These are phyloP conservation scores for Emydocephalus ijimae DNA, from an alignment of 2,113 vertebrate genomes.

Conservation along the genomic window DNA sequence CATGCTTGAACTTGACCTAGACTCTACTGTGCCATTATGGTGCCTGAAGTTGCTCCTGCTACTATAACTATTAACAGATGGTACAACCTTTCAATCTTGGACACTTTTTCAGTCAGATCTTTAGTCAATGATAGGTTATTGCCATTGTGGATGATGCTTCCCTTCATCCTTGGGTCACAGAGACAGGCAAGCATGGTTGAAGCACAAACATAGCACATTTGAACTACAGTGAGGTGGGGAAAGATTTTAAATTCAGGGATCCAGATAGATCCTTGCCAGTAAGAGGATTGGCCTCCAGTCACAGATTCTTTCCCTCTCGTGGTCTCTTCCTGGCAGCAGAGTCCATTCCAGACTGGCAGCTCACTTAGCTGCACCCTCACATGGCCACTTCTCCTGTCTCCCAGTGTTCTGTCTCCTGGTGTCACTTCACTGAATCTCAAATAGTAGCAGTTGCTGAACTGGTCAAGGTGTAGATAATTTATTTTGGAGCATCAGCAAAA, in stretches of 20 bases:
- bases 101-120: background rate
- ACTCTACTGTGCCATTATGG: background rate
- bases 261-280: background rate
- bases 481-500: background rate
- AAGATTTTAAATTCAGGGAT: background rate
- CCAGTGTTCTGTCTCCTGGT: background rate
- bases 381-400: background rate
- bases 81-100: background rate
- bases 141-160: background rate
- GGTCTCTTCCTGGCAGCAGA: background rate
- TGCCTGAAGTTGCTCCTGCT: background rate
- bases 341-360: background rate
- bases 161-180: background rate
- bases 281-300: background rate
- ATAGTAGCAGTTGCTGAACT: background rate
- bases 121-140: background rate
- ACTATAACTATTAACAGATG: background rate
- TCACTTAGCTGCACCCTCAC: background rate
- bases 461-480: background rate
- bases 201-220: background rate
- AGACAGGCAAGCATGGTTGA: background rate
- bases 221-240: background rate
- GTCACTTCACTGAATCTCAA: background rate
- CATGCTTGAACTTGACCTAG: background rate
- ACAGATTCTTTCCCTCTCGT: background rate